Conservation (phyloP, 2,888 invertebrate species). For the Dryomyza anilis region DNA sequence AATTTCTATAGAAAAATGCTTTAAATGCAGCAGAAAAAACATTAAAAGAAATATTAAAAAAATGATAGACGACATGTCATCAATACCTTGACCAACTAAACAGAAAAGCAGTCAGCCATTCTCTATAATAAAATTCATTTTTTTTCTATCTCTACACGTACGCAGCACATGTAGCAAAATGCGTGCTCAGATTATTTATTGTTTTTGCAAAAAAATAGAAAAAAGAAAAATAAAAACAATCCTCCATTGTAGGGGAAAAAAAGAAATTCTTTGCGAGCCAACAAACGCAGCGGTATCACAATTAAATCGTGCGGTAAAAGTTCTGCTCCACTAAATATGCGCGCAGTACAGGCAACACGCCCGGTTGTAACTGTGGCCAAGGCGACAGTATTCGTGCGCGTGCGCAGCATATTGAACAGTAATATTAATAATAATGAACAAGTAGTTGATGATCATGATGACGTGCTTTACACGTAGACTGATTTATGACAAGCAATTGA, state of each 20-base stretch:
- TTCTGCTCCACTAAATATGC: not conserved
- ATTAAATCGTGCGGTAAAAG: slow-evolving; percentile 4
- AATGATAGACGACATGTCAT: too few relatives aligned
- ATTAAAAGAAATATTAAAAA: too few relatives aligned
- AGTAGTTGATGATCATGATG: too few relatives aligned
- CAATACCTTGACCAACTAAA: slow-evolving; percentile 2
- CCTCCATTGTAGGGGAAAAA: too few relatives aligned
- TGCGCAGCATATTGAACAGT: not conserved
- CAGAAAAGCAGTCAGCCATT: not conserved
- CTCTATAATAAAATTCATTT: too few relatives aligned
- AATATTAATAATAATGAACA: too few relatives aligned
- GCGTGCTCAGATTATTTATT: slow-evolving; percentile 10
- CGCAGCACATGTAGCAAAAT: not conserved
- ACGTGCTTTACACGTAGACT: too few relatives aligned
- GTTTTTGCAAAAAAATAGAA: not conserved
- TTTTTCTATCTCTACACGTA: not conserved
- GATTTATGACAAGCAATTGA: too few relatives aligned
- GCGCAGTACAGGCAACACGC: not conserved
- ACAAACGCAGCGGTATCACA: not conserved
- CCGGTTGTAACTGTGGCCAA: not conserved
- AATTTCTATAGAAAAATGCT: too few relatives aligned
- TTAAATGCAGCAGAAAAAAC: too few relatives aligned
- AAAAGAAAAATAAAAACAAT: not conserved
- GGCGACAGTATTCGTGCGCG: not conserved
- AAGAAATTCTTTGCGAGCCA: not conserved